These are phyloP conservation scores for Hafferia zeledoni DNA, from an alignment of 2,797 vertebrate species.

Conservation along the genomic window DNA sequence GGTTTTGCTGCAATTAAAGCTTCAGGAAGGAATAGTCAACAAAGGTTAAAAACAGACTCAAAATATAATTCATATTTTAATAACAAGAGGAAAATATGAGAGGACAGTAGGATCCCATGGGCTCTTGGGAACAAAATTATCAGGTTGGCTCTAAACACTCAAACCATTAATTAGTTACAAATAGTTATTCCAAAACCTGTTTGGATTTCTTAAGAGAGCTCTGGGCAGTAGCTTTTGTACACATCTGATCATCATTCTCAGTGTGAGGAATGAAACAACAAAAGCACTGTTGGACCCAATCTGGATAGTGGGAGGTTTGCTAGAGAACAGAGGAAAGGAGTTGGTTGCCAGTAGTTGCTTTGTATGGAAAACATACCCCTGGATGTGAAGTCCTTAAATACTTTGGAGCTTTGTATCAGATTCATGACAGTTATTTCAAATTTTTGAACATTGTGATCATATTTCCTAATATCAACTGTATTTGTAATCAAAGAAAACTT, in stretches of 20 bases:
- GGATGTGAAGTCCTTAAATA: background rate
- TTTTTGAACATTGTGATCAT: background rate
- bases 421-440: background rate
- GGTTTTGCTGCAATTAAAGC: background rate
- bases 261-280: accelerated
- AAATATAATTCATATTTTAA: background rate
- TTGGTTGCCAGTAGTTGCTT: background rate
- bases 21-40: background rate
- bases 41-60: background rate
- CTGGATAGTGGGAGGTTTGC: background rate
- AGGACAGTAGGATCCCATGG: background rate
- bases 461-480: background rate
- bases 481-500: background rate
- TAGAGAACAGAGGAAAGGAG: background rate
- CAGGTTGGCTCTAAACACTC: background rate
- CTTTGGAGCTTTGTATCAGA: accelerated
- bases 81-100: background rate
- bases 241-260: background rate
- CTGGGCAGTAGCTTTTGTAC: background rate
- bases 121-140: background rate
- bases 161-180: background rate
- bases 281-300: background rate
- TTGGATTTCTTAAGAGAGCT: background rate
- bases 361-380: background rate
- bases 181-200: background rate